Percentiles rank a stretch among this genome's conserved stretches.
Conservation (phyloP, 2,113 vertebrate genomes). For the Megaceryle maxima region DNA sequence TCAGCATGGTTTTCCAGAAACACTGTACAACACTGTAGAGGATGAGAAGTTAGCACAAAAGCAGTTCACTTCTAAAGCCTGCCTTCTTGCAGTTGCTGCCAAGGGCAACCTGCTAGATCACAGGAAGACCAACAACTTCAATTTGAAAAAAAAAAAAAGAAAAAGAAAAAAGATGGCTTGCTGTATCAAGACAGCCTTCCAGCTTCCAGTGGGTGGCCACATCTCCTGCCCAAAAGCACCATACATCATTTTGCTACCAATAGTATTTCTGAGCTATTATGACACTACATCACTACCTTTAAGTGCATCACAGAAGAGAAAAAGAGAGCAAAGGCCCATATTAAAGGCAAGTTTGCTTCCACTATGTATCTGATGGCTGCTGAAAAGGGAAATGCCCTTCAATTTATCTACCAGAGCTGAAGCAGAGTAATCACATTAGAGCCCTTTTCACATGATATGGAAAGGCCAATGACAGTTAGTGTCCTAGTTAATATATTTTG, state of each 20-base stretch:
- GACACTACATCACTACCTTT: not conserved
- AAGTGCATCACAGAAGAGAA: not conserved
- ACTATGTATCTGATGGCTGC: not conserved
- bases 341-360: not conserved
- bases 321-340: not conserved
- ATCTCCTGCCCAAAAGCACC: not conserved
- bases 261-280: not conserved
- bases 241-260: not conserved
- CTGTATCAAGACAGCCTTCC: not conserved
- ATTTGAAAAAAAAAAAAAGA: not conserved
- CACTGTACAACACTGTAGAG: not conserved
- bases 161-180: not conserved
- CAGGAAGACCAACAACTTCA: not conserved
- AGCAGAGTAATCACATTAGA: not conserved
- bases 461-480: not conserved
- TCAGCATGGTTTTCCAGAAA: not conserved
- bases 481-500: not conserved
- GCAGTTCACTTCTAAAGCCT: not conserved
- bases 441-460: not conserved
- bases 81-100: not conserved
- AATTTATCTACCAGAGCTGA: not conserved
- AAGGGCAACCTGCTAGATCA: not conserved
- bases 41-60: not conserved
- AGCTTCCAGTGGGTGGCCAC: not conserved
- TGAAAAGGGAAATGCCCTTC: not conserved